A percentile compares a stretch with the other conserved stretches of the same genome.
Evolutionary conservation across 2,888 invertebrate species (phyloP).

Genomic region (Brachyptera putata): DNA sequence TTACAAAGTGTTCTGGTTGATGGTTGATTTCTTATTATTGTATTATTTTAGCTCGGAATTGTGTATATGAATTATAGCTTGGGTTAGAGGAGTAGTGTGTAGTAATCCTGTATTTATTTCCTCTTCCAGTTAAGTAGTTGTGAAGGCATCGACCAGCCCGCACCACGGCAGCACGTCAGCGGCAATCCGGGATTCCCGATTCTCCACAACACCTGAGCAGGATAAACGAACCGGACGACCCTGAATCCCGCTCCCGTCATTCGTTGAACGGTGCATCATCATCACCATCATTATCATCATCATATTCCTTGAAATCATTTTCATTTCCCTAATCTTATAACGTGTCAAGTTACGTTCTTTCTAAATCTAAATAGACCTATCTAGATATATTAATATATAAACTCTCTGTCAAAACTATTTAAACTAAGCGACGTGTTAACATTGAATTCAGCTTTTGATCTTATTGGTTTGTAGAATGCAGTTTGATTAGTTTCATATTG

Average conservation of each 20-base stretch:
- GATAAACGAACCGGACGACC: not conserved
- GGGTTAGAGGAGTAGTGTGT: not conserved
- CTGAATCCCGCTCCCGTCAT: not conserved
- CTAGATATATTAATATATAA: too few relatives aligned
- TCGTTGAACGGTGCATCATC: not conserved
- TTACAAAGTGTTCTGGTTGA: too few relatives aligned
- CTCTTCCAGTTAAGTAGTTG: conserved; percentile 19
- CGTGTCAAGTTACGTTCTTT: conserved; percentile 27
- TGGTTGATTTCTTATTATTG: too few relatives aligned
- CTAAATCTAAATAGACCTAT: not conserved
- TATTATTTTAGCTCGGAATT: too few relatives aligned
- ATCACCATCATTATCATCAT: not conserved
- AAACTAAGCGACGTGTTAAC: not conserved
- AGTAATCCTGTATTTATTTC: not conserved
- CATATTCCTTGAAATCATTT: conserved; percentile 17
- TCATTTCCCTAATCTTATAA: not conserved
- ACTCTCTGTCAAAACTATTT: not conserved
- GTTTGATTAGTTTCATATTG: not conserved
- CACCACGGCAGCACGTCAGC: conserved; percentile 16
- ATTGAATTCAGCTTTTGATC: conserved; percentile 5
- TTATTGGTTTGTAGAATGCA: not conserved
- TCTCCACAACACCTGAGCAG: not conserved
- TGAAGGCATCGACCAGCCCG: conserved; percentile 1
- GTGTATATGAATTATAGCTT: not conserved
- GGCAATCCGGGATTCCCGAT: not conserved